These are phyloP conservation scores for Corvus moneduloides DNA, from an alignment of 2,113 vertebrate species.

Conservation along the genomic window DNA sequence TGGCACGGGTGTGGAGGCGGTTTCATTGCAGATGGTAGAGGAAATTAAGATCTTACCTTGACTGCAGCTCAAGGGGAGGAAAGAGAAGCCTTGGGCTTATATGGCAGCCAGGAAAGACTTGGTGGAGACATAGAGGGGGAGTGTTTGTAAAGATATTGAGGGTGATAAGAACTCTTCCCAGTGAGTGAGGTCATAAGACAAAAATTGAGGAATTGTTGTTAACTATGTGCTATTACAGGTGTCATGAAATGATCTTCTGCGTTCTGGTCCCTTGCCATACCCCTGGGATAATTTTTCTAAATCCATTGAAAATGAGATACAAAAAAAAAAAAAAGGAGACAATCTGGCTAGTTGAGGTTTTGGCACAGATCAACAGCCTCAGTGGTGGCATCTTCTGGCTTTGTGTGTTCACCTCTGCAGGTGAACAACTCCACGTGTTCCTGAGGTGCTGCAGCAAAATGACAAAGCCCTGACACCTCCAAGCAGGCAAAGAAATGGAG, in stretches of 20 bases:
- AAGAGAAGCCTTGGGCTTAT: background rate
- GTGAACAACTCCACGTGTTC: rapidly evolving
- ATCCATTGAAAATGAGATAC: background rate
- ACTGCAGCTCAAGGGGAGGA: background rate
- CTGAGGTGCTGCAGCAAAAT: background rate
- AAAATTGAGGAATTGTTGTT: constrained; percentile 7
- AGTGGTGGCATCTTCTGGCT: background rate
- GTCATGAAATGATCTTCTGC: background rate
- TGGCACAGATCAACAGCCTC: background rate
- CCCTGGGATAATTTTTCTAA: constrained; percentile 18
- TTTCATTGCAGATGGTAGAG: background rate
- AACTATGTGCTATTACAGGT: background rate
- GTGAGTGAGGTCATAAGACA: constrained; percentile 19
- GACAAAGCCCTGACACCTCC: background rate
- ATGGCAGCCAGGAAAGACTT: background rate
- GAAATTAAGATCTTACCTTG: constrained; percentile 35
- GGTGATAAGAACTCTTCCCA: background rate
- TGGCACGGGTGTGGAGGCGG: background rate
- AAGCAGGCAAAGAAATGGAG: background rate
- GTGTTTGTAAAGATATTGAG: background rate
- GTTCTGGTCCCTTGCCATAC: constrained; percentile 19
- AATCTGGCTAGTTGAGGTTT: background rate
- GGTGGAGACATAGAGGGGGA: background rate
- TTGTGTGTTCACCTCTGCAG: background rate
- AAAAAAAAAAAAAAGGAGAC: background rate